A percentile compares a stretch with the other conserved stretches of the same genome.
phyloP scores from a whole-genome alignment of 2,113 vertebrate species.

The Tretioscincus oriximinensis region DNA sequence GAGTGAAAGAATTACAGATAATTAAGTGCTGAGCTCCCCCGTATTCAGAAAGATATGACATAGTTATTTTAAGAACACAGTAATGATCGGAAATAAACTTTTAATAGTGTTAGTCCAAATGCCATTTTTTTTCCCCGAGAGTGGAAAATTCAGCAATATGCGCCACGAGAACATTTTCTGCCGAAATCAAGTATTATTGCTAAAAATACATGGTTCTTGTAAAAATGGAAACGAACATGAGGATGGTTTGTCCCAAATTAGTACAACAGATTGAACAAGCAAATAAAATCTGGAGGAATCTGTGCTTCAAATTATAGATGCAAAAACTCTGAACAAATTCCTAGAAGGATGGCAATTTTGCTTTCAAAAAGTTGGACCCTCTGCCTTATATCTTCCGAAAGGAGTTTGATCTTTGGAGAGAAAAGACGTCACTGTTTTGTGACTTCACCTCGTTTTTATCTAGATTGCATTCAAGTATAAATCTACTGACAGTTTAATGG shows the following conservation, averaged over 20 bases:
- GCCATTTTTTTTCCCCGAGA: slow-evolving; percentile 57
- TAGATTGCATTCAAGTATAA: neutral
- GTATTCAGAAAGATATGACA: slow-evolving; percentile 45
- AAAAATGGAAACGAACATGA: slow-evolving; percentile 40
- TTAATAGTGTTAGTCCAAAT: slow-evolving; percentile 62
- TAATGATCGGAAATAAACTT: slow-evolving; percentile 65
- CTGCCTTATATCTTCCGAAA: neutral
- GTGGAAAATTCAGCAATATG: slow-evolving; percentile 49
- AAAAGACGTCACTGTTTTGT: neutral
- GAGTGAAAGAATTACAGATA: neutral
- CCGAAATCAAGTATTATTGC: slow-evolving; percentile 35
- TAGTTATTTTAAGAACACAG: slow-evolving; percentile 54
- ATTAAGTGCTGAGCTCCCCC: slow-evolving; percentile 24
- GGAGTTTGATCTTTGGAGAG: neutral
- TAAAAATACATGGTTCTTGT: slow-evolving; percentile 52
- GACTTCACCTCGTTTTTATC: neutral
- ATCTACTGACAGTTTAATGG: neutral
- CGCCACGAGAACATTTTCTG: slow-evolving; percentile 56
- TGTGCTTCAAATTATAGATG: neutral
- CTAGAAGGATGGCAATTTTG: slow-evolving; percentile 4
- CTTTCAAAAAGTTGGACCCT: slow-evolving; percentile 1
- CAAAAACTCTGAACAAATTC: slow-evolving; percentile 14
- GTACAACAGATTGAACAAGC: neutral
- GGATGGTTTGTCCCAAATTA: slow-evolving; percentile 16
- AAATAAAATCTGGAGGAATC: slow-evolving; percentile 8